Conservation (phyloP, 2,888 invertebrate genomes). For the Diplolepis rosae region DNA sequence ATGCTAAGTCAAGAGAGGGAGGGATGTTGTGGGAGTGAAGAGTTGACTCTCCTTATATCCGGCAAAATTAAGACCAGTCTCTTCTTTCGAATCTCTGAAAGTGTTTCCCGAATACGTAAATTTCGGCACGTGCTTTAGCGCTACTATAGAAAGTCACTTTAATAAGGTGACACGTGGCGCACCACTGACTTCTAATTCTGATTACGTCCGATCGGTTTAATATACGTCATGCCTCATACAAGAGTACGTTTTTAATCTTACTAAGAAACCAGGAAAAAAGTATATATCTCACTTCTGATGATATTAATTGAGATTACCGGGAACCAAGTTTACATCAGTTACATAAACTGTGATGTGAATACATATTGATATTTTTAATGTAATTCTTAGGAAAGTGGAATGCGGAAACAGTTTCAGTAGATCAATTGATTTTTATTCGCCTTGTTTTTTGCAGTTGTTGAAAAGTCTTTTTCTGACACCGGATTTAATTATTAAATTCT, state of each 20-base stretch:
- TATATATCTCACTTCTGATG: neutral
- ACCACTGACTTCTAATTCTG: constrained; percentile 21
- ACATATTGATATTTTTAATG: neutral
- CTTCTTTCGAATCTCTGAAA: neutral
- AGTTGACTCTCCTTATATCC: neutral
- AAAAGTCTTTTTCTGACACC: neutral
- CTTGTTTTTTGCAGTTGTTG: neutral
- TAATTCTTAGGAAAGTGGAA: constrained; percentile 16
- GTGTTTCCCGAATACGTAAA: neutral
- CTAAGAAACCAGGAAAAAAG: neutral
- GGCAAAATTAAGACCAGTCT: neutral
- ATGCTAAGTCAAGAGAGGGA: neutral
- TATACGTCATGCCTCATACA: constrained; percentile 14
- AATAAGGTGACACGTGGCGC: constrained; percentile 9
- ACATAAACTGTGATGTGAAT: neutral
- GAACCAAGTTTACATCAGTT: neutral
- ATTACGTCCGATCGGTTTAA: constrained; percentile 12
- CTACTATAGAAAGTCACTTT: neutral
- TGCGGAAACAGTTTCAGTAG: neutral
- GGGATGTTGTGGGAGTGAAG: too few relatives aligned
- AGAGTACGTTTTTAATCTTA: constrained; percentile 13
- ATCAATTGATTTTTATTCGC: neutral
- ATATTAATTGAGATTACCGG: neutral
- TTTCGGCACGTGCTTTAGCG: neutral
- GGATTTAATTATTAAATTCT: neutral